Percentiles rank a stretch among this genome's conserved stretches.
phyloP scores from a whole-genome alignment of 2,113 vertebrate species.

The Pangasianodon gigas region DNA sequence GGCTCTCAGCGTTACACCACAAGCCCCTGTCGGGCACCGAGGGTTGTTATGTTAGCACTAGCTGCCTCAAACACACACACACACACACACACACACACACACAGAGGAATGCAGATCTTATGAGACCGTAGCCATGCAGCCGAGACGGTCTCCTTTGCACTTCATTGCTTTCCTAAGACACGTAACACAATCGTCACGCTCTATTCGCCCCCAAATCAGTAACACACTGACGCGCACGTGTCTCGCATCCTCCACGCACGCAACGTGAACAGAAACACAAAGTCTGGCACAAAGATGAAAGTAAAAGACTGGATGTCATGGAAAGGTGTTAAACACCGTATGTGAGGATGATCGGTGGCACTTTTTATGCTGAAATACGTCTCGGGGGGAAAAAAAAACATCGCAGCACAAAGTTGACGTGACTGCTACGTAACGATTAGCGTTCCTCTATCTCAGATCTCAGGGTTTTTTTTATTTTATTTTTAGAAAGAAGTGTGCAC shows the following conservation, averaged over 20 bases:
- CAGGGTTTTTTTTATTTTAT: not conserved
- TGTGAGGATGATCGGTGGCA: not conserved
- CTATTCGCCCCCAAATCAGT: not conserved
- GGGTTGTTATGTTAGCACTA: slow-evolving; percentile 42
- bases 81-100: not conserved
- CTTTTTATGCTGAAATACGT: not conserved
- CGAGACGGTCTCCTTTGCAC: not conserved
- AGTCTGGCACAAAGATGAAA: too few relatives aligned
- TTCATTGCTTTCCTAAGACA: not conserved
- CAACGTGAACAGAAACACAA: not conserved
- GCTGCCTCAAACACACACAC: not conserved
- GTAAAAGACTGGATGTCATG: not conserved
- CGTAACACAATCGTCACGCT: not conserved
- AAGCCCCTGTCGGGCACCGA: not conserved
- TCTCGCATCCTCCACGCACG: not conserved
- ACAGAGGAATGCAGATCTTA: not conserved
- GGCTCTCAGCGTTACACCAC: not conserved
- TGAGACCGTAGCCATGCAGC: not conserved
- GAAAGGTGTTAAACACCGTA: too few relatives aligned
- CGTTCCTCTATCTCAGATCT: not conserved
- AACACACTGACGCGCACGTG: not conserved
- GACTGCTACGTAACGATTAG: not conserved
- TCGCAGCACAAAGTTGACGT: not conserved
- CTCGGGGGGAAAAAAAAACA: not conserved
- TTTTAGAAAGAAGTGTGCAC: not conserved